Base-by-base conservation (phyloP, 2,888 invertebrate species). In the Ceratothoa steindachneri region DNA sequence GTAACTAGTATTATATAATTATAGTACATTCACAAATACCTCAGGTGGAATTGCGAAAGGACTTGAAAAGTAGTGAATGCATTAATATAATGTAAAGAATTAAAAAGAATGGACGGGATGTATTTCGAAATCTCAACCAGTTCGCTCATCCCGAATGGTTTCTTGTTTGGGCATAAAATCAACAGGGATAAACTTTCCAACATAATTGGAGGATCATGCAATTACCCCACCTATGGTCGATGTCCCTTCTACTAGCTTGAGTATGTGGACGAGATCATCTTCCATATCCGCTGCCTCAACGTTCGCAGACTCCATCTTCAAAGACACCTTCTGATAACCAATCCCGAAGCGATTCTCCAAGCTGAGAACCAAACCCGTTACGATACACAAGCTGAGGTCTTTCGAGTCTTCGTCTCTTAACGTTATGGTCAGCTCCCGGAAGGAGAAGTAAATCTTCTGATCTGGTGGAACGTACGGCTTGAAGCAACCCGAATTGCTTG, bases 261-360 rank as follows among this genome's bases (percentile, higher is more conserved):
- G 60, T 12, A 79, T 71, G 51, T 71, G 71, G 9, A 79, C 79
- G 52, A 79, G 71, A 24, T 79, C 79, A 41, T 79, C 73, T n/a
- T 79, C 79, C 52, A 77, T 69, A 51, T 76, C 76, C 27, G 74
- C 66, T n/a, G 71, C 76, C 55, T 79, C 79, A 28, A 79, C 31
- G 27, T 69, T 74, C 29, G 76, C 70, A 1, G 79, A 73, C 31
- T 79, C 79, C n/a, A 75, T 55, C 29, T 79, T 79, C 7, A 72
- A 69, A 7, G 79, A 79, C 4, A 77, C 52, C 29, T 79, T 79
- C 51, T 76, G 71, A 29, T 79, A 79, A 28, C 60, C 55, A n/a
- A 79, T 68, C 3, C 72, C 71, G 22, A 55, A 70, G 2, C 79
- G 67, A 60, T 73, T 79, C 51, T 79, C 79, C 30, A 71, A 73